Base-by-base conservation (phyloP, 2,797 vertebrate genomes). In the Cuculus canorus region DNA sequence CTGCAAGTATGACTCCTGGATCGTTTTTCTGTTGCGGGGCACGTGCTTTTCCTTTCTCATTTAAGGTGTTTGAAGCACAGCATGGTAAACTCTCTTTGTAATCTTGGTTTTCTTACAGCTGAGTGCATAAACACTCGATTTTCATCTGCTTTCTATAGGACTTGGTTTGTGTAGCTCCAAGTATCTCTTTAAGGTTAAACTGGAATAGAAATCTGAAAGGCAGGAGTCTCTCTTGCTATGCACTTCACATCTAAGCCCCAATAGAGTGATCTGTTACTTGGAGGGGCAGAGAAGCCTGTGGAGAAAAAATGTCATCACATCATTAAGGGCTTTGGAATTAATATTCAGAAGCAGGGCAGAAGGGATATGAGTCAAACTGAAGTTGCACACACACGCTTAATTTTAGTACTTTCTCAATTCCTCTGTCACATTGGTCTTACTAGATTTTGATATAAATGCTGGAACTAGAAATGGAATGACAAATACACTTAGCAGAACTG, bases 401-500 rank as follows among this genome's bases (percentile, higher is more conserved):
- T 64, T 77, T 60, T 30, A 57, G 82, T 37, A 56, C 13, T 80
- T 91, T 22, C 39, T 72, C 77, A 77, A 52, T 84, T 56, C 81
- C 43, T 64, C 21, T 1, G 5, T 68, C 90, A 59, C 45, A 43
- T 14, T 84, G 33, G 7, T 77, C 33, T 70, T 73, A 68, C 60
- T 56, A 65, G 78, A 78, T 90, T 84, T 93, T 86, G 9, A 70
- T 75, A 33, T 61, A 89, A 84, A 64, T 47, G n/a, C 37, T 68
- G 53, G 63, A 91, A 82, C 50, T 61, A 75, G 91, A 92, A 93
- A 92, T 39, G 33, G 78, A 80, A 57, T 61, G 71, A 85, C 88
- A 95, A 92, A 86, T 82, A 54, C 4, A 1, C 57, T 88, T 84
- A 92, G 41, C 57, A 71, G 75, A 95, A 88, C 68, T 54, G 45